These are phyloP conservation scores for Limnephilus rhombicus DNA, from an alignment of 2,888 invertebrate species.

Conservation along the genomic window DNA sequence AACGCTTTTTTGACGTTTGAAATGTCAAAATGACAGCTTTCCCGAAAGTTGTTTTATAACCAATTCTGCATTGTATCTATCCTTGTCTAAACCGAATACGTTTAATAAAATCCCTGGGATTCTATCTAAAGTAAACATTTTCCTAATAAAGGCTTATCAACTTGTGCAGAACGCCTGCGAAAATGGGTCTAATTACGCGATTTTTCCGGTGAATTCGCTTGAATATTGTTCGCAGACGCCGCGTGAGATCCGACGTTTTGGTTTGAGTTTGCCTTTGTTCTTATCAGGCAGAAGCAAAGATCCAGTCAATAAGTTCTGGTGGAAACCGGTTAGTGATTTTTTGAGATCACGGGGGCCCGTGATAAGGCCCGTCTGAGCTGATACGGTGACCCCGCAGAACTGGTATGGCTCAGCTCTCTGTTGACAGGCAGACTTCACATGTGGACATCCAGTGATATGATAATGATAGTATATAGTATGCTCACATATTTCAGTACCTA, in stretches of 20 bases:
- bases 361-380: constrained; percentile 69
- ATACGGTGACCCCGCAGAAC: constrained; percentile 74
- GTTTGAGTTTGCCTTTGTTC: constrained; percentile 67
- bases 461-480: neutral
- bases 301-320: constrained; percentile 74
- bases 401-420: constrained; percentile 68
- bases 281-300: constrained; percentile 69
- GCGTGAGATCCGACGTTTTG: constrained; percentile 46
- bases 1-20: constrained; percentile 7
- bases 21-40: neutral
- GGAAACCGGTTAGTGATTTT: constrained; percentile 77
- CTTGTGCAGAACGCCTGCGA: constrained; percentile 17
- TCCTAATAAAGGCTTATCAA: constrained; percentile 50
- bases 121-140: constrained; percentile 54
- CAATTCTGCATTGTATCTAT: constrained; percentile 20
- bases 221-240: constrained; percentile 36
- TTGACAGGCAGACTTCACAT: constrained; percentile 18
- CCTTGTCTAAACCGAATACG: constrained; percentile 58
- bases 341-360: constrained; percentile 80
- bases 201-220: constrained; percentile 4
- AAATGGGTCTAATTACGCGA: constrained; percentile 21
- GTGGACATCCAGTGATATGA: constrained; percentile 16
- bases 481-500: neutral
- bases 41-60: neutral
- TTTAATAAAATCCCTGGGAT: constrained; percentile 46